phyloP scores from a whole-genome alignment of 2,888 invertebrate species.

The Megamerina dolium region DNA sequence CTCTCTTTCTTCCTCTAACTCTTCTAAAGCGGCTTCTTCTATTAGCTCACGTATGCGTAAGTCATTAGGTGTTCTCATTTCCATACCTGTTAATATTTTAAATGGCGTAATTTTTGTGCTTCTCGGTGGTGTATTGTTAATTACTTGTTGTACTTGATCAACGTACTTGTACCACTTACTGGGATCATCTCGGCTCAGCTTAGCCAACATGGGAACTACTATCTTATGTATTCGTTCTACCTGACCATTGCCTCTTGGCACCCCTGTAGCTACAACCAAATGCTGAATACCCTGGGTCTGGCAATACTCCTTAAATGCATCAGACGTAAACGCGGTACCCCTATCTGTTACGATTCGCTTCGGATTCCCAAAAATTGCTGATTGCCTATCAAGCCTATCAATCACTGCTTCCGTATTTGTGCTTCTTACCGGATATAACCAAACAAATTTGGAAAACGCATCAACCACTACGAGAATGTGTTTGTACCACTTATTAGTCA shows the following conservation, averaged over 20 bases:
- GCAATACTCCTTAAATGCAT: constrained; percentile 34
- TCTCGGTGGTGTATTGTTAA: no score
- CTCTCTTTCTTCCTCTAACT: neutral
- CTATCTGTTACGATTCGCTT: constrained; percentile 36
- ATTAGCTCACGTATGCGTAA: constrained; percentile 1
- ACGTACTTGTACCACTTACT: neutral
- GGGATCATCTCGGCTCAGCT: constrained; percentile 25
- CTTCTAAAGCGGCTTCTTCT: neutral
- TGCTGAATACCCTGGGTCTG: constrained; percentile 27
- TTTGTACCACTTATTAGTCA: no score
- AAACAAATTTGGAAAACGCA: no score
- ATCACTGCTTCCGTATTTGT: constrained; percentile 29
- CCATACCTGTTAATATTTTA: constrained; percentile 12
- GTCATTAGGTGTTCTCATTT: constrained; percentile 1
- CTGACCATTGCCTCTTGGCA: constrained; percentile 37
- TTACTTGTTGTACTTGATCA: neutral
- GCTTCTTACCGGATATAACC: constrained; percentile 30
- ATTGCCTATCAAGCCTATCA: constrained; percentile 22
- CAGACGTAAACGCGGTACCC: constrained; percentile 40
- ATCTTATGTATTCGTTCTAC: constrained; percentile 33
- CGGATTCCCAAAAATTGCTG: constrained; percentile 22
- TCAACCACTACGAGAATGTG: no score
- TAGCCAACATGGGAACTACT: constrained; percentile 35
- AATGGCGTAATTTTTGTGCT: constrained; percentile 4
- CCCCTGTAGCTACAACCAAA: constrained; percentile 28